Conservation (phyloP, 2,797 vertebrate genomes). For the Cuniculus paca region DNA sequence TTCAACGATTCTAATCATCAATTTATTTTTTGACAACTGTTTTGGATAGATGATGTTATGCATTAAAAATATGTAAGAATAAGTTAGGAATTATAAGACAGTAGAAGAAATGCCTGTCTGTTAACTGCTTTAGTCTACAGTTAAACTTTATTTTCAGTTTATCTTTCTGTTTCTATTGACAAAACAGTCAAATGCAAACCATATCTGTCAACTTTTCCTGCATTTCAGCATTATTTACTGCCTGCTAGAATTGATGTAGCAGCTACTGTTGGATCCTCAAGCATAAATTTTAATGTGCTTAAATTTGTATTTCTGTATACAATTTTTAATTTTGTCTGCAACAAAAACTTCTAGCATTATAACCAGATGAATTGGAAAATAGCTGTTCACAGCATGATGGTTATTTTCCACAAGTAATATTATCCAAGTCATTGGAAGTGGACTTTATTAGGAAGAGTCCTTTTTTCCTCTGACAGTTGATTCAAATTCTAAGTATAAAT, state of each 20-base stretch:
- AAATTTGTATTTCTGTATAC: conserved; percentile 30
- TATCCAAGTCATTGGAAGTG: background rate
- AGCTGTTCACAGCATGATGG: background rate
- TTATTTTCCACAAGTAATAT: background rate
- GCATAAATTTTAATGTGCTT: conserved; percentile 27
- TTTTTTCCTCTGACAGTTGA: background rate
- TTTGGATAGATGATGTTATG: background rate
- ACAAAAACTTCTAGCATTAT: background rate
- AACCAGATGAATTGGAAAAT: background rate
- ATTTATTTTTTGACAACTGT: background rate
- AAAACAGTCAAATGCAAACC: background rate
- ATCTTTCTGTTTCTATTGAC: background rate
- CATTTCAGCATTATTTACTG: background rate
- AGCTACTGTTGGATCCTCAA: background rate
- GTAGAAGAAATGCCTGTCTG: background rate
- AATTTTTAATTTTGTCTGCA: background rate
- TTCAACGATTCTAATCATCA: background rate
- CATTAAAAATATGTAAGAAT: background rate
- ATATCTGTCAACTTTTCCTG: background rate
- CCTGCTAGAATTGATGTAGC: background rate
- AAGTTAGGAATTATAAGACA: background rate
- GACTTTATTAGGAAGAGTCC: background rate
- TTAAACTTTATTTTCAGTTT: background rate
- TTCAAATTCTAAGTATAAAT: background rate
- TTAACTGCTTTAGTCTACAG: background rate